Evolutionary conservation across 64 coral and sea anemone species (phyloP).

Genomic region (Pachyseris speciosa): DNA sequence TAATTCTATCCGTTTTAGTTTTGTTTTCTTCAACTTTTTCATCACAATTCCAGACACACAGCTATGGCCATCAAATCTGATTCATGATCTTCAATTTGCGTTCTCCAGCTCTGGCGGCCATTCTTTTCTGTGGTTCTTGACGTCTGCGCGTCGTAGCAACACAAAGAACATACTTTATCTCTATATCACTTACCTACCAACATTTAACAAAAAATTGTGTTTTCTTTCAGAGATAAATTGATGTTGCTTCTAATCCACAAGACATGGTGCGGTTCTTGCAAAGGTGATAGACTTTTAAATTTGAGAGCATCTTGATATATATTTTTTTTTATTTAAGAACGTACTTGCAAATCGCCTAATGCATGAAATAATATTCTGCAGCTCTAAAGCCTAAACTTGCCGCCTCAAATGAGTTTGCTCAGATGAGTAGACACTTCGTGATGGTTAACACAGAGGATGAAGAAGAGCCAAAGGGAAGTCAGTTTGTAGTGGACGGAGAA

Average conservation of each 20-base stretch:
- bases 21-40: too few species aligned
- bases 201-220: too few species aligned
- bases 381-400: conserved; percentile 88
- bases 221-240: conserved; percentile 65
- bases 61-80: too few species aligned
- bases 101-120: too few species aligned
- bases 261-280: conserved; percentile 84
- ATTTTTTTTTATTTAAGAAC: neutral
- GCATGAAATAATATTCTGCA: neutral
- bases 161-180: too few species aligned
- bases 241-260: conserved; percentile 86
- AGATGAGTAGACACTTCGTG: conserved; percentile 90
- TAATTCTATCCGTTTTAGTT: neutral
- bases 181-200: neutral
- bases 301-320: neutral
- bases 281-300: conserved; percentile 47
- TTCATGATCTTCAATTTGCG: too few species aligned
- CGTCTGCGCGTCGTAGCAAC: too few species aligned
- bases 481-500: conserved; percentile 84
- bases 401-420: conserved; percentile 52
- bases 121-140: too few species aligned
- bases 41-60: too few species aligned
- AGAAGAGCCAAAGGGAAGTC: conserved; percentile 84
- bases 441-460: conserved; percentile 87
- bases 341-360: neutral